phyloP scores from a whole-genome alignment of 2,113 vertebrate species.

The Nyctereutes procyonoides region DNA sequence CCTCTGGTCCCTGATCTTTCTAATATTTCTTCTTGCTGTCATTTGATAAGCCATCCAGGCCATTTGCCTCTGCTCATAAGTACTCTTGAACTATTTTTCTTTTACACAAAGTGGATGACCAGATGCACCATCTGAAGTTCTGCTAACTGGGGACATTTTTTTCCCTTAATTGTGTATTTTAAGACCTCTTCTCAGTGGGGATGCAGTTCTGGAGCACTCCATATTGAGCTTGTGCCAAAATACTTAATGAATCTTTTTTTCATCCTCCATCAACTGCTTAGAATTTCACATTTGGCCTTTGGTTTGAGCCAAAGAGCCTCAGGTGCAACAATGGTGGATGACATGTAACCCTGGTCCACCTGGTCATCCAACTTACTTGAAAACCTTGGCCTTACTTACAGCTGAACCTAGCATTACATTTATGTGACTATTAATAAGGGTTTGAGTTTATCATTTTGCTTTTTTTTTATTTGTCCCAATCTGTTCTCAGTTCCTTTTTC shows the following conservation, averaged over 20 bases:
- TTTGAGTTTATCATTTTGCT: not conserved
- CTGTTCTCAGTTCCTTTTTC: not conserved
- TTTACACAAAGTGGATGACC: not conserved
- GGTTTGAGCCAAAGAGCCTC: not conserved
- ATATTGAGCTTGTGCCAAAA: not conserved
- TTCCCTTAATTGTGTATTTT: not conserved
- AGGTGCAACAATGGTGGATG: not conserved
- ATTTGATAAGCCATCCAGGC: not conserved
- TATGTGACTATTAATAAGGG: not conserved
- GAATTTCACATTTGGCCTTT: not conserved
- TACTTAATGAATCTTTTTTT: too few species aligned
- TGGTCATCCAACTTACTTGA: not conserved
- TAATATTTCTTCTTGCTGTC: not conserved
- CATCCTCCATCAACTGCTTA: not conserved
- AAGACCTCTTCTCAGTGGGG: not conserved
- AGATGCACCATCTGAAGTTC: not conserved
- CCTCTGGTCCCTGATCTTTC: not conserved
- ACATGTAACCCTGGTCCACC: not conserved
- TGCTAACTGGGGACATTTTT: not conserved
- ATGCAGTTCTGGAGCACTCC: not conserved
- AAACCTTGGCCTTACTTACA: not conserved
- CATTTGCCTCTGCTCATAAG: not conserved
- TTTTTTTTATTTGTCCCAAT: not conserved
- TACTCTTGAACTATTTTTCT: not conserved
- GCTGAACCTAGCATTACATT: not conserved